Conservation (phyloP, 2,113 vertebrate species). For the Pluvianellus socialis region DNA sequence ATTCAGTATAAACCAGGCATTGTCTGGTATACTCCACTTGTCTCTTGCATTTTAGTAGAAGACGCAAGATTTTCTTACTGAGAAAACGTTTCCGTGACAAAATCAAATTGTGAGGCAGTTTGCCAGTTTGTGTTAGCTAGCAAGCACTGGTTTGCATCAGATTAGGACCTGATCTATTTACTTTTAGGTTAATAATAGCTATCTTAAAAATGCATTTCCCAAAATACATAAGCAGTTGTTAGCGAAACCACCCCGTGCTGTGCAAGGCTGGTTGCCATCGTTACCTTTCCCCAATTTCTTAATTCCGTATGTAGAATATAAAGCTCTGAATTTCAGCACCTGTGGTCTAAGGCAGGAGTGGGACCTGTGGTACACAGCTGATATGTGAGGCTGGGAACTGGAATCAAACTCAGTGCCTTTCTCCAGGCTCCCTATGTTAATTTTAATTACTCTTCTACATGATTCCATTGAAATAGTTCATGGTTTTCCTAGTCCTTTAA, state of each 20-base stretch:
- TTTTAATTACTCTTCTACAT: not conserved
- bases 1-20: not conserved
- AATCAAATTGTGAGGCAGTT: not conserved
- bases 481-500: not conserved
- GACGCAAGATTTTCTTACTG: not conserved
- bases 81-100: not conserved
- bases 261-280: not conserved
- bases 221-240: not conserved
- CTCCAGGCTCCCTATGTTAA: not conserved
- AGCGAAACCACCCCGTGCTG: not conserved
- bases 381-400: not conserved
- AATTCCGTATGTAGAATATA: not conserved
- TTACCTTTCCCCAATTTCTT: rapidly evolving
- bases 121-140: not conserved
- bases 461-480: not conserved
- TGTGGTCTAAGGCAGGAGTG: not conserved
- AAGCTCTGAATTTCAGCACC: not conserved
- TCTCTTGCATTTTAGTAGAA: not conserved
- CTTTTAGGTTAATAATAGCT: not conserved
- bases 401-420: not conserved
- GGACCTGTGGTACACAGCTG: not conserved
- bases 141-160: not conserved
- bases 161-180: not conserved
- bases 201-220: not conserved
- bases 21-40: not conserved